A percentile compares a stretch with the other conserved stretches of the same genome.
Evolutionary conservation across 2,797 vertebrate species (phyloP).

Genomic region (Myioborus melanocephalus): DNA sequence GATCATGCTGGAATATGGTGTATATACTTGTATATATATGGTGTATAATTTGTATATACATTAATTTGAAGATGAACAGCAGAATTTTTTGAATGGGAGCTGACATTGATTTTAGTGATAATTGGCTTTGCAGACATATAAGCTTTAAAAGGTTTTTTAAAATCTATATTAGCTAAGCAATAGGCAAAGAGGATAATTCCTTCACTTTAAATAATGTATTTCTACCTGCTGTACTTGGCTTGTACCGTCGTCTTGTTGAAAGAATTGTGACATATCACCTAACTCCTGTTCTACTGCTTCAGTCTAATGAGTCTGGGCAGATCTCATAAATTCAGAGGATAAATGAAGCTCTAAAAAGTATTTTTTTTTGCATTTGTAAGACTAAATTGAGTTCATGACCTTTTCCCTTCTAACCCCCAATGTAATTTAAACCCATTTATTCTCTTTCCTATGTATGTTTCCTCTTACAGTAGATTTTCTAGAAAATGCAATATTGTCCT

Average conservation of each 20-base stretch:
- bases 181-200: neutral
- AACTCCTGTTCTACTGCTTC: neutral
- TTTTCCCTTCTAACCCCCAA: neutral
- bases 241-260: neutral
- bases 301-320: neutral
- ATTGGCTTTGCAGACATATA: neutral
- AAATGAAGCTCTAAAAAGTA: conserved; percentile 12
- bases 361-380: neutral
- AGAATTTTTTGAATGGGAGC: neutral
- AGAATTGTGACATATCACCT: neutral
- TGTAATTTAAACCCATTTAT: conserved; percentile 25
- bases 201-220: conserved; percentile 21
- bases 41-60: neutral
- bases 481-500: neutral
- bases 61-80: neutral
- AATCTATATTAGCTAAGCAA: neutral
- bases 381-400: conserved; percentile 6
- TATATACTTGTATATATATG: too few relatives aligned
- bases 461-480: neutral
- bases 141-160: neutral
- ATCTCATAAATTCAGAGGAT: conserved; percentile 6
- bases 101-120: neutral
- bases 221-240: neutral
- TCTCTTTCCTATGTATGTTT: neutral
- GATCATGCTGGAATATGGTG: too few relatives aligned